These are phyloP conservation scores for Orientallactaga sibirica DNA, from an alignment of 2,797 vertebrate genomes.

Conservation along the genomic window DNA sequence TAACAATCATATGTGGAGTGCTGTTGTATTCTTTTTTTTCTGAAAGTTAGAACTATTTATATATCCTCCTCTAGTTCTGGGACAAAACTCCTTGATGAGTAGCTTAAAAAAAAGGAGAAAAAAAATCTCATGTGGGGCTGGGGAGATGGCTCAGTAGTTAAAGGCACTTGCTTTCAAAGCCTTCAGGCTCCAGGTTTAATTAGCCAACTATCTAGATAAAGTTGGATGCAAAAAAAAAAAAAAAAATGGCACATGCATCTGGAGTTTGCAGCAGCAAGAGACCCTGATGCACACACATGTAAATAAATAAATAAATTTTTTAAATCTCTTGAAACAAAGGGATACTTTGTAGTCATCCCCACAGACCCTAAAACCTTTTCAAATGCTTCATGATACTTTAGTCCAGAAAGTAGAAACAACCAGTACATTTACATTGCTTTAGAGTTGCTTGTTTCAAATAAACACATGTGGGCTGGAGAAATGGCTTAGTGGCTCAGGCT, in stretches of 20 bases:
- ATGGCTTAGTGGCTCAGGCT: no score
- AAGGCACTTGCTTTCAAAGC: no score
- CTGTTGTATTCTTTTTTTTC: background rate
- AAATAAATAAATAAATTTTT: conserved; percentile 63
- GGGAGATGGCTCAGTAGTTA: no score
- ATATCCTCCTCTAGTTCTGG: conserved; percentile 62
- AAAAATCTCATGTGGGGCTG: no score
- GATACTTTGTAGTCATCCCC: conserved; percentile 72
- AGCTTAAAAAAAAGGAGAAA: conserved; percentile 55
- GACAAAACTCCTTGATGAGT: conserved; percentile 77
- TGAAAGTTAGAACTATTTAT: conserved; percentile 67
- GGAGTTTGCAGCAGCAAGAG: no score
- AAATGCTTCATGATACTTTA: conserved; percentile 60
- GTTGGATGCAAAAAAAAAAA: no score
- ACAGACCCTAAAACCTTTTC: conserved; percentile 77
- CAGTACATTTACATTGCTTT: conserved; percentile 9
- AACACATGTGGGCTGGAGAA: conserved; percentile 50
- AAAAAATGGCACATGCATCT: no score
- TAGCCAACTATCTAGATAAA: no score
- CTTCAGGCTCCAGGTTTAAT: no score
- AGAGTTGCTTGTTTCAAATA: conserved; percentile 81
- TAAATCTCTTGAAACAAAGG: conserved; percentile 82
- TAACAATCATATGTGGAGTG: conserved; percentile 67
- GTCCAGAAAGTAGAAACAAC: conserved; percentile 74
- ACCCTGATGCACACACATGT: no score